Evolutionary conservation across 1,140 invertebrate species (phyloP), one percentile per base, ranked within the genome.

Genomic region (Pogonognathellus flavescens): DNA sequence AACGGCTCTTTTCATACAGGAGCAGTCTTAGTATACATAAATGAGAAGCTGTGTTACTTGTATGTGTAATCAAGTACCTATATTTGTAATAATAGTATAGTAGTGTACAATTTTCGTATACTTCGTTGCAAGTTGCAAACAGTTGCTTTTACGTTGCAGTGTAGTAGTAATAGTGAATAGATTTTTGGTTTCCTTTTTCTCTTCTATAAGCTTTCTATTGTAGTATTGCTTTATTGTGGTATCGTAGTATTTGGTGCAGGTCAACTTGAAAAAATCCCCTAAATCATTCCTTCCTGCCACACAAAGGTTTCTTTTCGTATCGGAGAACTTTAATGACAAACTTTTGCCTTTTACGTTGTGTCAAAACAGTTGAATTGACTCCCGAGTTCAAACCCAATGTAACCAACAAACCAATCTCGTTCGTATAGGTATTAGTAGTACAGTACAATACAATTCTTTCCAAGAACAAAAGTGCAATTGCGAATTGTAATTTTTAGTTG

Each of bases 101-200:
- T 76, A 76, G 70, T 76, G 70, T 76, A 76, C 70, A 76, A 76
- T 76, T 76, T 84, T 86, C 86, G 86, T 86, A 86, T 86, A 86
- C 86, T 86, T 86, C 76, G 86, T 86, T 86, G 83, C 86, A 82
- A 70, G 53, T 66, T 81, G 70, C 70, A 76, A 76, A 76, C 70
- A 80, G 72, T 60, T 85, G 31, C 49, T 22, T 82, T 82, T 82
- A 55, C 52, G 80, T 76, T 41, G 66, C 31, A 41, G 14, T 55
- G 55, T n/a, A 72, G 52, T 20, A 57, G 52, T 81, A 18, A 31
- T 6, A 82, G 55, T 82, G 52, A 82, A 82, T 82, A 59, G 52
- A 82, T 82, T 59, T 59, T 70, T 41, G 66, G 66, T 25, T 70
- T 70, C 66, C 66, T 70, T 70, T 82, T 80, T 53, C 60, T 25